Evolutionary conservation across 2,113 vertebrate species (phyloP).

Genomic region (Pungitius pungitius): DNA sequence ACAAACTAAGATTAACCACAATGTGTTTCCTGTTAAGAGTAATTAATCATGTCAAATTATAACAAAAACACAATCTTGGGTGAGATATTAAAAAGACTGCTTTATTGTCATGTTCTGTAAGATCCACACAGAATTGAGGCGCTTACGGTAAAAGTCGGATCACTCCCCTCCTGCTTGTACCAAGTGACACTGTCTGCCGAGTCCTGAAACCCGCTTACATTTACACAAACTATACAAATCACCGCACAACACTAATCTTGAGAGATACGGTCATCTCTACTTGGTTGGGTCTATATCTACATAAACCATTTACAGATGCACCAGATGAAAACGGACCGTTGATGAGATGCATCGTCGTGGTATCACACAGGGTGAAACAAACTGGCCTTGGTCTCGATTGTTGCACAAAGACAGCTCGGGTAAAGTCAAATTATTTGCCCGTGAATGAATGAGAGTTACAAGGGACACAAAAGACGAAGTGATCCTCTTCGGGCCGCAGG

Average conservation of each 20-base stretch:
- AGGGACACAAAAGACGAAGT: conserved; percentile 29
- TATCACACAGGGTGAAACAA: conserved; percentile 26
- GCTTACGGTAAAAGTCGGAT: conserved; percentile 60
- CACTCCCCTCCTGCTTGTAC: conserved; percentile 27
- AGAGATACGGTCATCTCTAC: conserved; percentile 10
- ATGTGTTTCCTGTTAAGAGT: background rate
- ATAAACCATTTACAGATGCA: conserved; percentile 54
- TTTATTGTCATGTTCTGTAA: conserved; percentile 78
- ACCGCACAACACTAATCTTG: background rate
- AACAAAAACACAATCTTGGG: background rate
- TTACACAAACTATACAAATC: conserved; percentile 33
- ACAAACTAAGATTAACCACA: background rate
- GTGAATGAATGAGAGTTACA: conserved; percentile 27
- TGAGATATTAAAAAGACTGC: conserved; percentile 62
- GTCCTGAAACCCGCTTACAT: conserved; percentile 18
- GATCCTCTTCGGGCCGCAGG: conserved; percentile 29
- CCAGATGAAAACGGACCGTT: conserved; percentile 27
- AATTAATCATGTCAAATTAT: background rate
- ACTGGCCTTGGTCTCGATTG: conserved; percentile 32
- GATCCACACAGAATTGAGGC: conserved; percentile 71
- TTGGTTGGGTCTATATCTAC: conserved; percentile 65
- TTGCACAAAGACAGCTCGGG: conserved; percentile 20
- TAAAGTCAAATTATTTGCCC: background rate
- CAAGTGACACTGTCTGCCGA: conserved; percentile 64
- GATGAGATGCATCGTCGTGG: conserved; percentile 14